These are phyloP conservation scores for Synchiropus splendidus DNA, from an alignment of 2,113 vertebrate genomes.

Conservation along the genomic window DNA sequence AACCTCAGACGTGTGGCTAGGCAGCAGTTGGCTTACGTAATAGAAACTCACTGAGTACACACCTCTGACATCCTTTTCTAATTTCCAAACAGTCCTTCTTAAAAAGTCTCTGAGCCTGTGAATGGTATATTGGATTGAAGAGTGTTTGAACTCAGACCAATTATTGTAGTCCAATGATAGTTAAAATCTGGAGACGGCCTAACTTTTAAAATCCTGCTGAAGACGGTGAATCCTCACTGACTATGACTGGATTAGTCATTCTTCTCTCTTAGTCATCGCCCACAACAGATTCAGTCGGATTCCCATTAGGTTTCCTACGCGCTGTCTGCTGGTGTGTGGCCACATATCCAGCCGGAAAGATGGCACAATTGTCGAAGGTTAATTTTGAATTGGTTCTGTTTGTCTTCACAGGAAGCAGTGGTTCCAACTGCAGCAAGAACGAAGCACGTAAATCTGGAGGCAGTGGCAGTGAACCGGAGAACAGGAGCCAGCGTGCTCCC, in stretches of 20 bases:
- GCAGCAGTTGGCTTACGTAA: constrained; percentile 21
- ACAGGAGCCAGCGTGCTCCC: constrained; percentile 70
- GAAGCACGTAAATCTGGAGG: constrained; percentile 76
- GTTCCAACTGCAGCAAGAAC: constrained; percentile 88
- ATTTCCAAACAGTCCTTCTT: too few relatives aligned
- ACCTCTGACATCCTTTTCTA: constrained; percentile 4
- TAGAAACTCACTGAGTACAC: constrained; percentile 18
- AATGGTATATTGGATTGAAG: too few relatives aligned
- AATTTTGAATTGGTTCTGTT: constrained; percentile 1
- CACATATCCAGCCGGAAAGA: too few relatives aligned
- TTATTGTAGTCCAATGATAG: constrained; percentile 8
- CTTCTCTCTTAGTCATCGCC: constrained; percentile 22
- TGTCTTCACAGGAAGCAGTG: constrained; percentile 74
- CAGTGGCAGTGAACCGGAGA: constrained; percentile 84
- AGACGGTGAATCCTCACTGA: constrained; percentile 9
- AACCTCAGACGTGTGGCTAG: constrained; percentile 34
- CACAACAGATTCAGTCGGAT: constrained; percentile 1
- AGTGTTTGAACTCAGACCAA: too few relatives aligned
- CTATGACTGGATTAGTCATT: constrained; percentile 32
- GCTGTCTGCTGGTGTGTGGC: too few relatives aligned
- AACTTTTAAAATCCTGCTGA: constrained; percentile 11
- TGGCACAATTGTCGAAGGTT: background rate
- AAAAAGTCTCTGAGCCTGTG: too few relatives aligned
- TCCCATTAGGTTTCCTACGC: too few relatives aligned
- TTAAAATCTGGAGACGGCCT: background rate